Evolutionary conservation across 2,888 invertebrate genomes (phyloP).

Genomic region (Neria commutata): DNA sequence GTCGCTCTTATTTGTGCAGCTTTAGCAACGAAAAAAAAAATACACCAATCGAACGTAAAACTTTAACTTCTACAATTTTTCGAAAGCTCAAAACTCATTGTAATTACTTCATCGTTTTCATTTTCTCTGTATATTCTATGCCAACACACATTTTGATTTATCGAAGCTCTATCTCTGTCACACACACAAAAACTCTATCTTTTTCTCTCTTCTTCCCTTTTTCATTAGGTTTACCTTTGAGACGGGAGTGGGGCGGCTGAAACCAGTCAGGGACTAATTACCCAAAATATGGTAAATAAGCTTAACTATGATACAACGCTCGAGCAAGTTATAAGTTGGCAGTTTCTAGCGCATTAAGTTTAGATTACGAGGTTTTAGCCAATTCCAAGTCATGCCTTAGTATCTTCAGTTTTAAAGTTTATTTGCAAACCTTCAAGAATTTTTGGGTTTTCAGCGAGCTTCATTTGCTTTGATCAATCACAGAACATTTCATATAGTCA

Average conservation of each 20-base stretch:
- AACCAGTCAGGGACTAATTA: slow-evolving; percentile 64
- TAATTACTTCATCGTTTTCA: neutral
- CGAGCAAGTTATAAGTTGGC: slow-evolving; percentile 15
- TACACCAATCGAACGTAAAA: slow-evolving; percentile 53
- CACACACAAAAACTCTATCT: slow-evolving; percentile 49
- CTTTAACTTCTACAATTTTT: neutral
- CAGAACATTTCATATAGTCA: too few species aligned
- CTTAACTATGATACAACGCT: slow-evolving; percentile 20
- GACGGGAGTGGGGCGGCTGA: slow-evolving; percentile 65
- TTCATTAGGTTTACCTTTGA: slow-evolving; percentile 64
- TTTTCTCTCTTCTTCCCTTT: slow-evolving; percentile 54
- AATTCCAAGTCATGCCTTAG: too few species aligned
- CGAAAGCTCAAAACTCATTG: neutral
- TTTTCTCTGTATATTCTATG: neutral
- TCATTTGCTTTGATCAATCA: too few species aligned
- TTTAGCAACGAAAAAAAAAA: slow-evolving; percentile 39
- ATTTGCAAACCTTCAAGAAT: too few species aligned
- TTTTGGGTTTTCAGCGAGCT: too few species aligned
- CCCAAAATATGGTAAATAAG: slow-evolving; percentile 64
- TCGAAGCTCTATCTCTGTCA: slow-evolving; percentile 10
- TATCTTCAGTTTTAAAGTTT: too few species aligned
- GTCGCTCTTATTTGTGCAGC: slow-evolving; percentile 10
- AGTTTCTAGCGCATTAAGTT: slow-evolving; percentile 4
- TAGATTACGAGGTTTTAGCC: too few species aligned
- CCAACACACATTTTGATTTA: slow-evolving; percentile 8